These are phyloP conservation scores for Lampris incognitus DNA, from an alignment of 2,113 vertebrate species.

Conservation along the genomic window DNA sequence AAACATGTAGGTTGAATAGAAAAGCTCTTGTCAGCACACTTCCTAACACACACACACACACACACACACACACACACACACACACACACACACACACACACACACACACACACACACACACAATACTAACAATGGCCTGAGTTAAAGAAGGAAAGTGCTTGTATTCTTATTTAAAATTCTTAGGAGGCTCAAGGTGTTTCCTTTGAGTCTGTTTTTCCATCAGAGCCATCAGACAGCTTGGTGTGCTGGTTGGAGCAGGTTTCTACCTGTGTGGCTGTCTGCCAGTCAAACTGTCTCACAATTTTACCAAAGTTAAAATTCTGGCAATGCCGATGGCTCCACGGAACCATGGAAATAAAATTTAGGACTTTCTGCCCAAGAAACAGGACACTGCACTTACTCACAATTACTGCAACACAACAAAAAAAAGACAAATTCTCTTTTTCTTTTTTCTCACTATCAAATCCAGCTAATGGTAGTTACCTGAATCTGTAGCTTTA, in stretches of 20 bases:
- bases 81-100: background rate
- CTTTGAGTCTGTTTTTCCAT: background rate
- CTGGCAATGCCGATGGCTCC: too few relatives aligned
- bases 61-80: background rate
- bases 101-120: background rate
- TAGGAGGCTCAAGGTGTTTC: background rate
- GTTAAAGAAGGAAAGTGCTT: background rate
- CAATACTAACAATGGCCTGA: background rate
- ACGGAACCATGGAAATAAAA: too few relatives aligned
- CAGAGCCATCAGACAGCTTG: slow-evolving; percentile 10
- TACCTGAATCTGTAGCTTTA: too few relatives aligned
- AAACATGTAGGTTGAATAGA: background rate
- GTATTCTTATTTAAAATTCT: background rate
- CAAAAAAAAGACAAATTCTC: too few relatives aligned
- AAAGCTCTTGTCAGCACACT: background rate
- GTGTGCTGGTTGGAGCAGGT: slow-evolving; percentile 14
- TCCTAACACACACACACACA: background rate
- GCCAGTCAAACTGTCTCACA: background rate
- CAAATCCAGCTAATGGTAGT: too few relatives aligned
- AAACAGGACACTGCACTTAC: too few relatives aligned
- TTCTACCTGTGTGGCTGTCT: slow-evolving; percentile 19
- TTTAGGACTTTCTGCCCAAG: too few relatives aligned
- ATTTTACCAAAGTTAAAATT: background rate
- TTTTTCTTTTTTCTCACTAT: too few relatives aligned
- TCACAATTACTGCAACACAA: too few relatives aligned